Evolutionary conservation across 1,140 invertebrate species (phyloP), one percentile per base, ranked within the genome.

Genomic region (Catajapyx aquilonaris): DNA sequence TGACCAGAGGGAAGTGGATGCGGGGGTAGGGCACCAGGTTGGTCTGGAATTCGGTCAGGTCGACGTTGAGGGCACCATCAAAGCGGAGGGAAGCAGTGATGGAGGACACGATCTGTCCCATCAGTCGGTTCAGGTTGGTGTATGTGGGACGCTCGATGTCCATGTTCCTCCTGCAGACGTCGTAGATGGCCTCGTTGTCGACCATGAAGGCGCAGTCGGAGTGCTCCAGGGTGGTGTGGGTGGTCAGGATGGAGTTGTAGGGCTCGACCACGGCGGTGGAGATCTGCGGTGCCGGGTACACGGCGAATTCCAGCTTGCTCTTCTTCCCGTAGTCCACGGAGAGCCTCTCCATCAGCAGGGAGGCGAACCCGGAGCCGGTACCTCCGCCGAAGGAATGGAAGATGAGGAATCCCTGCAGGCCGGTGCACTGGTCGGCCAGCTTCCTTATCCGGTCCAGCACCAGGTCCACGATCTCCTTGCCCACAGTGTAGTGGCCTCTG

Each of bases 151-250:
- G 46, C 18, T 66, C 64, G 31, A 76, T 66, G 53, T 60, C 61
- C 23, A 73, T 48, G 31, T 70, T 71, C 15, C 65, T 50, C 3
- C 60, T 53, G 47, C 73, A 76, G 45, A 77, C 73, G 43, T 76
- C 70, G 48, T 75, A 76, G 41, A 87, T 81, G 34, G 80, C 81
- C 50, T 85, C 80, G n/a, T n/a, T n/a, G n/a, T n/a, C n/a, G n/a
- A n/a, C n/a, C n/a, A n/a, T n/a, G n/a, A n/a, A n/a, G n/a, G n/a
- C n/a, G n/a, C n/a, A n/a, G n/a, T n/a, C n/a, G n/a, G n/a, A n/a
- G n/a, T n/a, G n/a, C n/a, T n/a, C n/a, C n/a, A n/a, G n/a, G n/a
- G n/a, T n/a, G n/a, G n/a, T n/a, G n/a, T n/a, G n/a, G n/a, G n/a
- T n/a, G n/a, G n/a, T n/a, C n/a, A n/a, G n/a, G n/a, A n/a, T n/a